Evolutionary conservation across 2,113 vertebrate genomes (phyloP).

Genomic region (Tiliqua scincoides): DNA sequence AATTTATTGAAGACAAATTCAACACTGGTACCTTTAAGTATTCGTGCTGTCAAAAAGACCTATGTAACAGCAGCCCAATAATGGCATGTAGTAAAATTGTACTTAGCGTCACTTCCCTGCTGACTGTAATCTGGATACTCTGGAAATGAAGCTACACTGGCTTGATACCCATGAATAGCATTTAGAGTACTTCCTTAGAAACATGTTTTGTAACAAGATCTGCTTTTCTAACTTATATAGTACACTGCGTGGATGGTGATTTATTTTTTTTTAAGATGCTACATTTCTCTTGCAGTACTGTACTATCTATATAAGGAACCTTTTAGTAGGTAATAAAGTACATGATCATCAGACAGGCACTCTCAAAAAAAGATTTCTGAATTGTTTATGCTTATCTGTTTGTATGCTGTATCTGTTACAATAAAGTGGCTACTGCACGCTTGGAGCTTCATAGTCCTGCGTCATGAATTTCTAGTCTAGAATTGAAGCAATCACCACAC

Average conservation of each 20-base stretch:
- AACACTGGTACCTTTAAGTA: fast-evolving
- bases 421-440: not conserved
- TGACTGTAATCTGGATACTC: not conserved
- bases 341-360: not conserved
- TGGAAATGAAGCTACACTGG: not conserved
- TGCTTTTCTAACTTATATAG: not conserved
- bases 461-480: not conserved
- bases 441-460: not conserved
- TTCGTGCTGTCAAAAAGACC: not conserved
- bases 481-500: not conserved
- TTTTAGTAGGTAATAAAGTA: not conserved
- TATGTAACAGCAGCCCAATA: constrained; percentile 19
- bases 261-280: not conserved
- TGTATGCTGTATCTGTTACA: not conserved
- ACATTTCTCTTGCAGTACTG: not conserved
- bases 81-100: not conserved
- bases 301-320: not conserved
- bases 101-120: not conserved
- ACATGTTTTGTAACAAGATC: not conserved
- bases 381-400: not conserved
- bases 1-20: not conserved
- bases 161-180: not conserved
- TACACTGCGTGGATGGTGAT: not conserved
- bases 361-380: not conserved
- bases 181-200: not conserved